Conservation (phyloP, 2,113 vertebrate genomes). For the Corydoras sp. region DNA sequence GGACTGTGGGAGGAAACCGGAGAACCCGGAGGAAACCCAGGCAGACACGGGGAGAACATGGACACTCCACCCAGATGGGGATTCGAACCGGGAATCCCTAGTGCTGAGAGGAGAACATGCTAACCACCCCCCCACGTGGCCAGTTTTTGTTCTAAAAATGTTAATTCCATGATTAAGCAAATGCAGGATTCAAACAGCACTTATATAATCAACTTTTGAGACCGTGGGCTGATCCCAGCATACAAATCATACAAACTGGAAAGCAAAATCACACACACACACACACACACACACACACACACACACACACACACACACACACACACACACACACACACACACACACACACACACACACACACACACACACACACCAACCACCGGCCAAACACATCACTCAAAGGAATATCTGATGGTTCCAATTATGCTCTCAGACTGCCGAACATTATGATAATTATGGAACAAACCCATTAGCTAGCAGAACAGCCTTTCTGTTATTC, state of each 20-base stretch:
- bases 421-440: neutral
- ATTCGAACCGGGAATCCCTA: no score
- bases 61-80: no score
- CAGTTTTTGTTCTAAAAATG: no score
- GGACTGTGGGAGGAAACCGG: no score
- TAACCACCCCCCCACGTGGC: no score
- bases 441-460: constrained; percentile 7
- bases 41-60: no score
- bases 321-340: neutral
- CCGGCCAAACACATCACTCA: neutral
- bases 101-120: no score
- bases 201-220: no score
- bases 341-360: neutral
- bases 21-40: no score
- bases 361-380: neutral
- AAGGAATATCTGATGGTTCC: neutral
- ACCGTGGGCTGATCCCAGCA: no score
- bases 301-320: neutral
- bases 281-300: neutral
- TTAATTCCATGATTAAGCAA: no score
- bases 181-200: no score
- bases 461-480: constrained; percentile 3
- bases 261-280: neutral
- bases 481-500: neutral
- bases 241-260: neutral